Percentiles rank a stretch among this genome's conserved stretches.
These are phyloP conservation scores for Apodemia duryi DNA, from an alignment of 2,888 invertebrate genomes.

Conservation along the genomic window DNA sequence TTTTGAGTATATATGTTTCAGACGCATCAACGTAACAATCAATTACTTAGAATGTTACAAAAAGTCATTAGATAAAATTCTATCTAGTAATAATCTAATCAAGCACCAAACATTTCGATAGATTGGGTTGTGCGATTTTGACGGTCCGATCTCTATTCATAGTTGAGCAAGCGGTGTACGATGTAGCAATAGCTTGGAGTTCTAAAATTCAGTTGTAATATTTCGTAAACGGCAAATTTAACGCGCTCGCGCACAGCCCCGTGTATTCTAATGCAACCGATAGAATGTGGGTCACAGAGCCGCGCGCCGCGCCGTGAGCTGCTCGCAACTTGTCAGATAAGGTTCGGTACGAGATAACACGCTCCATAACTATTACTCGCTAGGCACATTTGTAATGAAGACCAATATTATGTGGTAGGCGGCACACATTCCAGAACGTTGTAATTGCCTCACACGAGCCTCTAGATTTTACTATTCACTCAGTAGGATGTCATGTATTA, in stretches of 20 bases:
- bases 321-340: constrained; percentile 39
- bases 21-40: too few species aligned
- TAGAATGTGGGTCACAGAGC: constrained; percentile 67
- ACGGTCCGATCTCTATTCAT: constrained; percentile 55
- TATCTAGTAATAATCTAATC: constrained; percentile 12
- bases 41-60: not conserved
- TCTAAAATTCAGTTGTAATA: constrained; percentile 73
- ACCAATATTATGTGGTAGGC: constrained; percentile 18
- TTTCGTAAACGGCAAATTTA: constrained; percentile 76
- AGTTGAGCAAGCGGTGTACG: constrained; percentile 60
- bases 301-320: constrained; percentile 37
- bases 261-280: constrained; percentile 71
- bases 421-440: constrained; percentile 25
- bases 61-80: not conserved
- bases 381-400: constrained; percentile 20
- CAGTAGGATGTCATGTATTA: too few species aligned
- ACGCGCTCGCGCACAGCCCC: constrained; percentile 67
- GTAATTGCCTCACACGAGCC: constrained; percentile 28
- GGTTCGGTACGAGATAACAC: constrained; percentile 38
- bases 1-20: too few species aligned
- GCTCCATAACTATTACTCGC: constrained; percentile 17
- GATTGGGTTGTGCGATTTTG: constrained; percentile 47
- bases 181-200: constrained; percentile 63
- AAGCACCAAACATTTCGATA: constrained; percentile 31
- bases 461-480: constrained; percentile 17